Percentiles rank a stretch among this genome's conserved stretches.
Evolutionary conservation across 2,797 vertebrate species (phyloP).

Genomic region (Artibeus lituratus): DNA sequence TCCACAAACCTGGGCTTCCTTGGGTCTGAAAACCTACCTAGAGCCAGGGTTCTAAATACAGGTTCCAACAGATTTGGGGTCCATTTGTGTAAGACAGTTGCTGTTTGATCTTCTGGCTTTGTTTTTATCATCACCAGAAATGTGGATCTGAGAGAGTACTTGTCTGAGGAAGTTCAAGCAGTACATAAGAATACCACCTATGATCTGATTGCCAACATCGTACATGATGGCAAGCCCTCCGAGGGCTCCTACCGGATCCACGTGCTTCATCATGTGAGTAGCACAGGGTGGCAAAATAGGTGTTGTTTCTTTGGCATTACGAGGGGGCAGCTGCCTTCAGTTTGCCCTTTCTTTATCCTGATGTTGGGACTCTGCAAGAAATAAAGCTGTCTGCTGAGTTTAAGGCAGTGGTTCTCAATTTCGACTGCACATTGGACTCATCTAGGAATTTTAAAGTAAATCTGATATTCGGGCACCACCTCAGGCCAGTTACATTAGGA

Average conservation of each 20-base stretch:
- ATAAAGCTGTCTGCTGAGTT: background rate
- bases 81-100: background rate
- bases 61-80: background rate
- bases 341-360: background rate
- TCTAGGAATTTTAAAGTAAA: background rate
- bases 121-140: slow-evolving; percentile 83
- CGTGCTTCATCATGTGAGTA: slow-evolving; percentile 94
- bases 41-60: background rate
- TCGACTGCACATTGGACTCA: background rate
- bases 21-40: background rate
- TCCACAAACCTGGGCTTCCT: background rate
- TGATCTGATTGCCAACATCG: slow-evolving; percentile 95
- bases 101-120: background rate
- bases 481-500: background rate
- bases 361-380: background rate
- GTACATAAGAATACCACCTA: slow-evolving; percentile 94
- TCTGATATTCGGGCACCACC: background rate
- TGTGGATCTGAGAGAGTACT: slow-evolving; percentile 95
- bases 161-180: slow-evolving; percentile 93
- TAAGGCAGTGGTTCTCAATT: background rate
- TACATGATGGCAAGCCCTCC: slow-evolving; percentile 95
- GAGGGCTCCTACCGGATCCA: slow-evolving; percentile 98
- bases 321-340: background rate
- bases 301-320: background rate
- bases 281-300: background rate